Percentiles rank a stretch among this genome's conserved stretches.
Evolutionary conservation across 1,140 invertebrate species (phyloP).

Genomic region (Spodoptera frugiperda): DNA sequence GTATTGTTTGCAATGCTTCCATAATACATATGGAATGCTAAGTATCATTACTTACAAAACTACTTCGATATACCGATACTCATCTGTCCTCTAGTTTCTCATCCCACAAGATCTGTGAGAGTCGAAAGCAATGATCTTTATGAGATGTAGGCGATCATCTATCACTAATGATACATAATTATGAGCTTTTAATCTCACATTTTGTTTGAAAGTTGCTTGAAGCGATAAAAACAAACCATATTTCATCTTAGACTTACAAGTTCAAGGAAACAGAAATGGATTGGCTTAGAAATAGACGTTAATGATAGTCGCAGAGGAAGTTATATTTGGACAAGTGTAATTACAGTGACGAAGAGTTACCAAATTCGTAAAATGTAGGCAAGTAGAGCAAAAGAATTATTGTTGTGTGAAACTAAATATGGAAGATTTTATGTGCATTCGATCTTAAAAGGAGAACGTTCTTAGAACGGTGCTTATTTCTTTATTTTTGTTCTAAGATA

Average conservation of each 20-base stretch:
- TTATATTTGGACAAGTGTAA: slow-evolving; percentile 37
- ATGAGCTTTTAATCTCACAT: slow-evolving; percentile 24
- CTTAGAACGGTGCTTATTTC: background rate
- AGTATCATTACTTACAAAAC: background rate
- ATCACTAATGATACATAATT: slow-evolving; percentile 33
- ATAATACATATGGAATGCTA: slow-evolving; percentile 6
- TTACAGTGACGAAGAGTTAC: slow-evolving; percentile 34
- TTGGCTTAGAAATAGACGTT: slow-evolving; percentile 26
- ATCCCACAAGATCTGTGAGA: slow-evolving; percentile 21
- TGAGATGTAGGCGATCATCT: slow-evolving; percentile 24
- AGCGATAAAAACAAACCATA: slow-evolving; percentile 17
- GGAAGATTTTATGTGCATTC: slow-evolving; percentile 20
- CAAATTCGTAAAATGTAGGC: slow-evolving; percentile 43
- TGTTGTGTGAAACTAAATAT: slow-evolving; percentile 20
- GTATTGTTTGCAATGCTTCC: slow-evolving; percentile 24
- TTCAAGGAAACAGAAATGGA: slow-evolving; percentile 39
- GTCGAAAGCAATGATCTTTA: slow-evolving; percentile 10
- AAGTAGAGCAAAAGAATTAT: slow-evolving; percentile 26
- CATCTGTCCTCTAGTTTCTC: background rate
- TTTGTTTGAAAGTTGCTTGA: slow-evolving; percentile 13
- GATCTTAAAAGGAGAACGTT: slow-evolving; percentile 16
- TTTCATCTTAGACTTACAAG: slow-evolving; percentile 16
- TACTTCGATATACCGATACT: background rate
- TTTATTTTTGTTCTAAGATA: background rate
- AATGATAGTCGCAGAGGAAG: slow-evolving; percentile 32